Evolutionary conservation across 2,888 invertebrate species (phyloP).

Genomic region (Plebejus argus): DNA sequence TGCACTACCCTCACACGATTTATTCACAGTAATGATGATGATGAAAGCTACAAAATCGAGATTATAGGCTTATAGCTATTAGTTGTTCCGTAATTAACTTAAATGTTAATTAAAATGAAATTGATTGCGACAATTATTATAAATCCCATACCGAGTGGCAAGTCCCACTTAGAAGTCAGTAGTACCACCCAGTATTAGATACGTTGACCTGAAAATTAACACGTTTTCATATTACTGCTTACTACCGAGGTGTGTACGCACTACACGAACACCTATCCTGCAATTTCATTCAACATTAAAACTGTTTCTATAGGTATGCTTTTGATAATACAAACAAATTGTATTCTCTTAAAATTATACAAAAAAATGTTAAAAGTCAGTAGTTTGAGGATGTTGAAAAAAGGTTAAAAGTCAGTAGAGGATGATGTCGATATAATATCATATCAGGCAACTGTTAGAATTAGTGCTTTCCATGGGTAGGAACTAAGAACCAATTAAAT

Average conservation of each 20-base stretch:
- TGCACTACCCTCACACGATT: too few species aligned
- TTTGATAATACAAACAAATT: too few species aligned
- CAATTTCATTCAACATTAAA: too few species aligned
- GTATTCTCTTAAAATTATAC: too few species aligned
- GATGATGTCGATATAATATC: too few species aligned
- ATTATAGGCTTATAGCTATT: background rate
- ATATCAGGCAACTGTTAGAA: too few species aligned
- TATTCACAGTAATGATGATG: background rate
- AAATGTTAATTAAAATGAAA: conserved; percentile 1
- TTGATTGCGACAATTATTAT: background rate
- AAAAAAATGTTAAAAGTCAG: too few species aligned
- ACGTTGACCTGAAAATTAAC: conserved; percentile 17
- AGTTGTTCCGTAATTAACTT: background rate
- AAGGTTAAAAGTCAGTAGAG: too few species aligned
- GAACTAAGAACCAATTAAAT: too few species aligned
- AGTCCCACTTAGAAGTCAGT: background rate
- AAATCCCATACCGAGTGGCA: conserved; percentile 6
- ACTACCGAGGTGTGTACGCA: background rate
- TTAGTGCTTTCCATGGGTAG: too few species aligned
- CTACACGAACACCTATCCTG: background rate
- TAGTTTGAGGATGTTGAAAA: too few species aligned
- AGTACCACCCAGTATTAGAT: conserved; percentile 10
- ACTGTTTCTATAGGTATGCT: too few species aligned
- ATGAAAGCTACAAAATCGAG: background rate
- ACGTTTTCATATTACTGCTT: conserved; percentile 17